Base-by-base conservation (phyloP, 2,113 vertebrate genomes). In the Gadus chalcogrammus region DNA sequence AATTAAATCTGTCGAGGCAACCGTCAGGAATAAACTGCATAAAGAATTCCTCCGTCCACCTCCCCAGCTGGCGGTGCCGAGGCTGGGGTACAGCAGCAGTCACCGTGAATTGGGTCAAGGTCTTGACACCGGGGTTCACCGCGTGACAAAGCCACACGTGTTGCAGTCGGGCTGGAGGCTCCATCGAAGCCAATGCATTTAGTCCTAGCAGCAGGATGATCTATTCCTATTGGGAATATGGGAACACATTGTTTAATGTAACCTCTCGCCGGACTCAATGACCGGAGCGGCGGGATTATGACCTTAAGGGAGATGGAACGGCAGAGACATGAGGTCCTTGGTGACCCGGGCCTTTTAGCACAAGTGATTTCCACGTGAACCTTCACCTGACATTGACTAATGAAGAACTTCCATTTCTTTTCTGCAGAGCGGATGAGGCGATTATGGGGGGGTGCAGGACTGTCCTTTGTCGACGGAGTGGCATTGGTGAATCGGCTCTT, bases 261-360 rank as follows among this genome's bases (percentile, higher is more conserved):
- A 65, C 58, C 58, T 70, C 27, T 71, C 18, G 22, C 12, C 56
- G 55, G 11, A 38, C 64, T 22, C 61, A 52, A 24, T 35, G 42
- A 24, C 24, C 61, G 28, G 67, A 79, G 75, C 75, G 71, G 76
- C 79, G 66, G 74, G 76, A 73, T 59, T 42, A n/a, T 12, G 72
- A 85, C 86, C 78, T 81, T 6, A 20, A 56, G 31, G 28, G 83
- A 73, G 75, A 84, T 81, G 74, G 68, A 81, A 75, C 71, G 59
- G 11, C 38, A 62, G 61, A 68, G 76, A 75, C 73, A 73, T 69
- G 20, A 67, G 74, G 79, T 74, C 61, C 48, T 16, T 15, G n/a
- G 12, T 72, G 79, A 73, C 78, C 72, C 71, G 68, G 74, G 79
- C 42, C 84, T 87, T 85, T 88, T 82, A 76, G 71, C 68, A 68